Base-by-base conservation (phyloP, 2,113 vertebrate genomes). In the Labeo catla region DNA sequence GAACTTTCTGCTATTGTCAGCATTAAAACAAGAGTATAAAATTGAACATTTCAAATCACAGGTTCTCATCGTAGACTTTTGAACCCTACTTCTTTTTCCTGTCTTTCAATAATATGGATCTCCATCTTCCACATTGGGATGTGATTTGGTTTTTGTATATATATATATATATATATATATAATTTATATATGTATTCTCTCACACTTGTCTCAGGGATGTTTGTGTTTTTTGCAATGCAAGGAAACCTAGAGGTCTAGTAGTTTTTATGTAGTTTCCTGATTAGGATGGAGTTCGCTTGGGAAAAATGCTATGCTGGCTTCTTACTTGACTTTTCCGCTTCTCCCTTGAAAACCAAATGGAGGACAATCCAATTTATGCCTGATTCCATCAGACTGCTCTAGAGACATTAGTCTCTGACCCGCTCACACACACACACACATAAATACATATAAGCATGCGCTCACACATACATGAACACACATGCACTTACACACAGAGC, bases 361-460 rank as follows among this genome's bases (percentile, higher is more conserved):
- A 95, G 95, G 92, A 97, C 97, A 99, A 99, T 99, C 97, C 97
- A 99, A 99, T 99, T 99, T 98, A 89, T 95, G 28, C 94, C 94
- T 96, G 96, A 98, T 98, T 97, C 96, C 96, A 98, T 98, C 97
- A 98, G 97, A 96, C 94, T 95, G 95, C 94, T 96, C 94, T 93
- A 92, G 95, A 95, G 95, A 95, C 96, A 97, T 98, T 97, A 97
- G 96, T 95, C 94, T 91, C 96, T 94, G 89, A 93, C 94, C 93
- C 91, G 49, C 94, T 95, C 95, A 96, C 96, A 92, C 93, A 93
- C 88, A 92, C 93, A 89, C 89, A 91, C 93, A 92, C 92, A 93
- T 6, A 81, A 61, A 63, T 36, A 83, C 47, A 39, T 28, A 81
- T 19, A 49, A 47, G 39, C 93, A 93, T 88, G 92, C 93, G 87